Evolutionary conservation across 23 tunicate genomes (phyloP).

Genomic region (Pegea sp.): DNA sequence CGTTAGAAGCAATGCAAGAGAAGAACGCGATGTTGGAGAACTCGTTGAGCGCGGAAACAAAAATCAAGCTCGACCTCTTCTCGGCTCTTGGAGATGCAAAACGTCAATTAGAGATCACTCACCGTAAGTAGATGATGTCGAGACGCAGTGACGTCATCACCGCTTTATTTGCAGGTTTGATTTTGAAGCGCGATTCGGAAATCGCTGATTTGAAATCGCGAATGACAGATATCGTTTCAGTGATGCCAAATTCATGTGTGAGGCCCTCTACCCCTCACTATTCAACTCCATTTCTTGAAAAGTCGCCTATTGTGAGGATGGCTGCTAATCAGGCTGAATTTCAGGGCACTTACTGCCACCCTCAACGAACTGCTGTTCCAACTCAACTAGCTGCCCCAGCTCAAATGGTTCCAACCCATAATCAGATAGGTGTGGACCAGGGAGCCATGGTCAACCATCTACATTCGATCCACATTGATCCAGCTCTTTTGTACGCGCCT

Average conservation of each 20-base stretch:
- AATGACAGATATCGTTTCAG: constrained; percentile 43
- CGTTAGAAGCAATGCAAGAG: constrained; percentile 68
- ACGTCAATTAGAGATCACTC: constrained; percentile 58
- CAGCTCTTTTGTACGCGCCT: too few species aligned
- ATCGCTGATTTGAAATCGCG: constrained; percentile 34
- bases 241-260: constrained; percentile 46
- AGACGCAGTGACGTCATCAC: too few species aligned
- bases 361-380: too few species aligned
- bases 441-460: too few species aligned
- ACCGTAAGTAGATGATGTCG: constrained; percentile 32
- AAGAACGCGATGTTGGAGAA: constrained; percentile 61
- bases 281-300: constrained; percentile 50
- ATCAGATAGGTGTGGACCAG: too few species aligned
- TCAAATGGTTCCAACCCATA: too few species aligned
- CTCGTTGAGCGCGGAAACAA: constrained; percentile 76
- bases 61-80: constrained; percentile 58
- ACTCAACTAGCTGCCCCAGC: too few species aligned
- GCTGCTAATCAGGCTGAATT: too few species aligned
- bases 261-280: constrained; percentile 63
- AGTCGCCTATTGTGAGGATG: constrained; percentile 12
- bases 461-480: too few species aligned
- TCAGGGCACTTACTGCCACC: too few species aligned
- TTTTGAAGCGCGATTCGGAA: constrained; percentile 39
- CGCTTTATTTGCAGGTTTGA: constrained; percentile 13
- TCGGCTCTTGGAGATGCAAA: constrained; percentile 75